A percentile compares a stretch with the other conserved stretches of the same genome.
Evolutionary conservation across 2,888 invertebrate genomes (phyloP).

Genomic region (Pantelozetes paolii): DNA sequence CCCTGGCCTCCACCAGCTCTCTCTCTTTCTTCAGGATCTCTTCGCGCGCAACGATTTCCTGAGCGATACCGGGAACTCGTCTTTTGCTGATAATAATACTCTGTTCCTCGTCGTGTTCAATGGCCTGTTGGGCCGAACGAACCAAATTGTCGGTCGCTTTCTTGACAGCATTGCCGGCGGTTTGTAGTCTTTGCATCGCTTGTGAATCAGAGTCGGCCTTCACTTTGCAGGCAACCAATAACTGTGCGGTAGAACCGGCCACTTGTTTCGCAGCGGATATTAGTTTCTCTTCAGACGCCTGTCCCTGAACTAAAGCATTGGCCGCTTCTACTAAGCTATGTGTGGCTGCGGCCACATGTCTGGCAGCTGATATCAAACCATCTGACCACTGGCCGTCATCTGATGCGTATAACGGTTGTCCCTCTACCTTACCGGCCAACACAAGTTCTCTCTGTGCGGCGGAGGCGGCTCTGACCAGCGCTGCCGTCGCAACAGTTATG

Average conservation of each 20-base stretch:
- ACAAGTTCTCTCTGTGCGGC: conserved; percentile 95
- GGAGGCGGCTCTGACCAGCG: conserved; percentile 90
- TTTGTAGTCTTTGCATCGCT: conserved; percentile 81
- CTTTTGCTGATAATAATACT: conserved; percentile 81
- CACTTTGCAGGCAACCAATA: conserved; percentile 96
- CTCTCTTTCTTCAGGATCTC: conserved; percentile 84
- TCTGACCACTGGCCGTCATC: conserved; percentile 98
- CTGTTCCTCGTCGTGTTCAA: conserved; percentile 84
- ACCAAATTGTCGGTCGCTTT: conserved; percentile 96
- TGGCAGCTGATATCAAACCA: conserved; percentile 80
- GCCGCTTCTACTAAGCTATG: conserved; percentile 82
- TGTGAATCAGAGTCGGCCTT: conserved; percentile 95
- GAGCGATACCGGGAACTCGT: conserved; percentile 95
- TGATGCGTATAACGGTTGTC: conserved; percentile 59
- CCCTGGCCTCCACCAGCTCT: conserved; percentile 86
- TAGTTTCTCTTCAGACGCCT: conserved; percentile 87
- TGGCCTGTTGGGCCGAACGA: conserved; percentile 84
- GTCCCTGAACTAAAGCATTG: conserved; percentile 88
- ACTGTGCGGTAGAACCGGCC: conserved; percentile 92
- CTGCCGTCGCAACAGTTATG: conserved; percentile 94
- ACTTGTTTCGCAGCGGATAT: conserved; percentile 87
- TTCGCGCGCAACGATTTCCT: conserved; percentile 77
- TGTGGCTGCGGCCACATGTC: conserved; percentile 46
- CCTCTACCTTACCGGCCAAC: conserved; percentile 70
- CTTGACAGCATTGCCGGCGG: conserved; percentile 94